Evolutionary conservation across 2,113 vertebrate genomes (phyloP), one percentile per base, ranked within the genome.

Genomic region (Polypterus senegalus): DNA sequence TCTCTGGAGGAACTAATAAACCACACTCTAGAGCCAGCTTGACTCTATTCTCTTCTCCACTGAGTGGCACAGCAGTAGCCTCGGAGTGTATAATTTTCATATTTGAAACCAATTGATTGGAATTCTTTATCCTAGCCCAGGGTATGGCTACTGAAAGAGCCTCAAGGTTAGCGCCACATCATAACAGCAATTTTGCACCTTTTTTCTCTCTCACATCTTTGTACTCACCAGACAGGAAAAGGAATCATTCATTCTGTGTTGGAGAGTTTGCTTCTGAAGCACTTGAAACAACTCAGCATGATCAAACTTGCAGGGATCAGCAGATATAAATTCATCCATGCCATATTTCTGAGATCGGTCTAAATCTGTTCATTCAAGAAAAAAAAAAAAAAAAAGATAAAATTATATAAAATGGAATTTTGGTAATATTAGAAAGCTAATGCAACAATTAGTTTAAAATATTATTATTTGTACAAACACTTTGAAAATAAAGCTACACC

Each of bases 221-320:
- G 59, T 78, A 83, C 87, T 86, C 76, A 98, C 94, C 90, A 98
- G 88, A 75, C 93, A 98, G 84, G 96, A 97, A 81, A 93, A 97
- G 69, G 93, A 97, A 83, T 98, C 96, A 56, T 88, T 94, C 87
- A 98, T 90, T 73, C 94, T 88, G 74, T 98, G 94, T 77, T 89
- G 83, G 76, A 98, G 85, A 45, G 96, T 97, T 81, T 85, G 76
- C 62, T 85, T 88, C 84, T 98, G 94, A 67, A 98, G 84, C 54
- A 90, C 59, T 86, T 77, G 78, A 76, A 98, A 98, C 69, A 97
- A 87, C 67, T 82, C 79, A 53, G 91, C 81, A 9, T 98, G 94
- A 77, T 94, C 86, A 60, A 92, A 95, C 71, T 81, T 88, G 74
- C 89, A 88, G 27, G 94, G 94, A 63, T 88, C 83, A 0, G 88